These are phyloP conservation scores for Macrosteles quadrilineatus DNA, from an alignment of 1,140 invertebrate species.

Conservation along the genomic window DNA sequence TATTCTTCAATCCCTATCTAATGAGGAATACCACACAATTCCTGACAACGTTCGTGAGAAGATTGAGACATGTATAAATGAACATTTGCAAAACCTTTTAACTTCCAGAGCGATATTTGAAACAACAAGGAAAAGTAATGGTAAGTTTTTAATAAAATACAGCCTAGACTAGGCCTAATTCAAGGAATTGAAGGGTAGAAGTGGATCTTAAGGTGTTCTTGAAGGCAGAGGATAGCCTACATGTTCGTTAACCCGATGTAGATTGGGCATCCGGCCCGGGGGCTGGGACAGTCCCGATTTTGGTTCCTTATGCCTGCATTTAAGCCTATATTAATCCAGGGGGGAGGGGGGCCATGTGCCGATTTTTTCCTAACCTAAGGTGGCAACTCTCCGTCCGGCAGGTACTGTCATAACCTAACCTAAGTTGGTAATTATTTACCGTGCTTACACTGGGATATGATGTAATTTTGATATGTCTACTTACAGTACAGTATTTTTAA, in stretches of 20 bases:
- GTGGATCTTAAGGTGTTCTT: not conserved
- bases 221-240: not conserved
- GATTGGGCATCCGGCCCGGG: not conserved
- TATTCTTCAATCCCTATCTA: constrained; percentile 34
- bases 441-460: too few species aligned
- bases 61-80: constrained; percentile 61
- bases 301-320: too few species aligned
- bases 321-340: too few species aligned
- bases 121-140: constrained; percentile 59
- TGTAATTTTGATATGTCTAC: too few species aligned
- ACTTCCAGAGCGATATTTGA: constrained; percentile 69
- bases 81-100: constrained; percentile 66
- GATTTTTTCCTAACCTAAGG: too few species aligned
- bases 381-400: too few species aligned
- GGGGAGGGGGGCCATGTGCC: too few species aligned
- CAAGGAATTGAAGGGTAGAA: not conserved
- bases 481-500: too few species aligned
- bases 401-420: too few species aligned
- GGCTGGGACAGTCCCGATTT: not conserved
- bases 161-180: not conserved
- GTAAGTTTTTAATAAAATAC: constrained; percentile 50
- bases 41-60: constrained; percentile 56
- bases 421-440: too few species aligned
- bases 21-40: constrained; percentile 54
- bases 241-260: not conserved